A percentile compares a stretch with the other conserved stretches of the same genome.
Conservation (phyloP, 2,797 vertebrate species). For the Erpetoichthys calabaricus region DNA sequence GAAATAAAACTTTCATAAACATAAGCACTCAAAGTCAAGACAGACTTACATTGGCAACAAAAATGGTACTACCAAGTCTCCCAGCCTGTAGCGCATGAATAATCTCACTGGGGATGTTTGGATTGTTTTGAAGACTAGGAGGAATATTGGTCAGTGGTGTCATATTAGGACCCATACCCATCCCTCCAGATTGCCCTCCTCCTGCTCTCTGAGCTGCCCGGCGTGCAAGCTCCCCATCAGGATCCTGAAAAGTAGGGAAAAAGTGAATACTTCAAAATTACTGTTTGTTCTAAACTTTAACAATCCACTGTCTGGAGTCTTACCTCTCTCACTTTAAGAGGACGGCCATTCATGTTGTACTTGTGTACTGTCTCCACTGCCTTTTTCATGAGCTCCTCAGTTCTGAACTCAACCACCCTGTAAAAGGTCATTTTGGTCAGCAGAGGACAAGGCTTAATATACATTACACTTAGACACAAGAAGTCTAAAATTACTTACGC, state of each 20-base stretch:
- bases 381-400: constrained; percentile 94
- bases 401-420: constrained; percentile 96
- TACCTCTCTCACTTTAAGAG: constrained; percentile 93
- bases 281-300: neutral
- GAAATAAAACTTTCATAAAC: too few relatives aligned
- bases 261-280: neutral
- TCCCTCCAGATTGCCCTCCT: constrained; percentile 16
- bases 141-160: constrained; percentile 73
- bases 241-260: constrained; percentile 53
- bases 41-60: constrained; percentile 82
- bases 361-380: constrained; percentile 95
- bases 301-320: constrained; percentile 10
- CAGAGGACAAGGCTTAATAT: neutral
- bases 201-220: constrained; percentile 71
- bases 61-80: constrained; percentile 83
- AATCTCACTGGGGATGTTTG: constrained; percentile 87
- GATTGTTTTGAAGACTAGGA: constrained; percentile 86
- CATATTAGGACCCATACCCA: constrained; percentile 36
- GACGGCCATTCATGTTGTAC: constrained; percentile 83
- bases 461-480: neutral
- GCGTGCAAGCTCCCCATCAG: constrained; percentile 79
- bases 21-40: too few relatives aligned
- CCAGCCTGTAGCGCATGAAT: constrained; percentile 91
- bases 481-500: constrained; percentile 67
- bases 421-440: constrained; percentile 13